These are phyloP conservation scores for Bagarius yarrelli DNA, from an alignment of 2,113 vertebrate species.

Conservation along the genomic window DNA sequence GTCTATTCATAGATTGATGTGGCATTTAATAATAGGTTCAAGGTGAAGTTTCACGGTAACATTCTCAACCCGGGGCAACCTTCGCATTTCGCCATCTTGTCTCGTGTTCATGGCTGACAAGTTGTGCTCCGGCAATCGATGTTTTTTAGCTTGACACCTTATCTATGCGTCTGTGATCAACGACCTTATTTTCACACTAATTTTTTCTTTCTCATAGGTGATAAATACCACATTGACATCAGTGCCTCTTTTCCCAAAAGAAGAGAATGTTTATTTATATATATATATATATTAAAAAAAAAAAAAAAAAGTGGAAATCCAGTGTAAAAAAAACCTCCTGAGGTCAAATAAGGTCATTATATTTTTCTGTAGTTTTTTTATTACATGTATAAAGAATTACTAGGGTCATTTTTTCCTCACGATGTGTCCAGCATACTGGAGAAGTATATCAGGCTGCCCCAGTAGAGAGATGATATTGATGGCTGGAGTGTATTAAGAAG, in stretches of 20 bases:
- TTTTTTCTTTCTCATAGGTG: conserved; percentile 79
- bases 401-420: background rate
- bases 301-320: conserved; percentile 30
- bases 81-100: conserved; percentile 57
- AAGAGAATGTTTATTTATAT: conserved; percentile 63
- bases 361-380: background rate
- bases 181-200: conserved; percentile 79
- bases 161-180: conserved; percentile 77
- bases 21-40: conserved; percentile 44
- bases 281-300: conserved; percentile 64
- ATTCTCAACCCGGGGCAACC: conserved; percentile 59
- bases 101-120: conserved; percentile 54
- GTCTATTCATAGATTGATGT: conserved; percentile 36
- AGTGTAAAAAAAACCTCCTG: background rate
- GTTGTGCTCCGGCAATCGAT: conserved; percentile 66
- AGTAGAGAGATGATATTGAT: conserved; percentile 49
- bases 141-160: conserved; percentile 68
- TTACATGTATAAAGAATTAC: background rate
- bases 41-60: conserved; percentile 53
- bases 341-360: conserved; percentile 15
- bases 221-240: conserved; percentile 79
- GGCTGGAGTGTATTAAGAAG: conserved; percentile 48
- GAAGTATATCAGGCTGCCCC: conserved; percentile 34
- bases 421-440: background rate
- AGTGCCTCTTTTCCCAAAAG: conserved; percentile 68